Conservation (phyloP, 2,113 vertebrate genomes). For the Centropristis striata region DNA sequence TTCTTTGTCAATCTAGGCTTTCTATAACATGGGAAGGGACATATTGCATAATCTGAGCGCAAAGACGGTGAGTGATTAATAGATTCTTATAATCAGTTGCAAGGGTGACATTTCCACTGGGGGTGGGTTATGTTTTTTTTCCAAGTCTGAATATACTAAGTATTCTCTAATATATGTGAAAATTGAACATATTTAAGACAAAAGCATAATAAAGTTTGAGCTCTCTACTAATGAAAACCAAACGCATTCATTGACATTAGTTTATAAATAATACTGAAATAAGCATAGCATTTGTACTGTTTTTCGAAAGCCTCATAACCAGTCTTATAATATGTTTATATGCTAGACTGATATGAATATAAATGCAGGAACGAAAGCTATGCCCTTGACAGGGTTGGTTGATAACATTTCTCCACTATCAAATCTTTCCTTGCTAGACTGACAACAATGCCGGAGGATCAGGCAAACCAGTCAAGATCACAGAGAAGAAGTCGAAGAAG, state of each 20-base stretch:
- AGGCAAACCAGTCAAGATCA: constrained; percentile 94
- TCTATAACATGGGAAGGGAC: constrained; percentile 96
- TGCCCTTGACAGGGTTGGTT: not conserved
- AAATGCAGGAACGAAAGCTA: constrained; percentile 3
- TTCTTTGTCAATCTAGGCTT: constrained; percentile 86
- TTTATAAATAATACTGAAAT: not conserved
- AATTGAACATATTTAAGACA: no score
- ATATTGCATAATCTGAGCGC: constrained; percentile 98
- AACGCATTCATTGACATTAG: not conserved
- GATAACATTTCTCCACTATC: not conserved
- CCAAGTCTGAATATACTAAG: no score
- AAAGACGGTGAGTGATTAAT: constrained; percentile 91
- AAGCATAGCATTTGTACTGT: not conserved
- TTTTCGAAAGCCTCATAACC: not conserved
- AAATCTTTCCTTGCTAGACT: constrained; percentile 81
- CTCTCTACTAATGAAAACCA: not conserved
- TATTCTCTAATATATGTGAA: no score
- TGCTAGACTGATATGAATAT: not conserved
- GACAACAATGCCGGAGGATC: constrained; percentile 90
- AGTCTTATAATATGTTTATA: not conserved
- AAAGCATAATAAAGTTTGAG: not conserved
- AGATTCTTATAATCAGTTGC: not conserved
- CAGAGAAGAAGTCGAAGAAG: constrained; percentile 96
- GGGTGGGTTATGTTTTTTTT: no score
- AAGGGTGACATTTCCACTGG: not conserved